A percentile compares a stretch with the other conserved stretches of the same genome.
phyloP scores from a whole-genome alignment of 2,113 vertebrate genomes.

The Struthio camelus region DNA sequence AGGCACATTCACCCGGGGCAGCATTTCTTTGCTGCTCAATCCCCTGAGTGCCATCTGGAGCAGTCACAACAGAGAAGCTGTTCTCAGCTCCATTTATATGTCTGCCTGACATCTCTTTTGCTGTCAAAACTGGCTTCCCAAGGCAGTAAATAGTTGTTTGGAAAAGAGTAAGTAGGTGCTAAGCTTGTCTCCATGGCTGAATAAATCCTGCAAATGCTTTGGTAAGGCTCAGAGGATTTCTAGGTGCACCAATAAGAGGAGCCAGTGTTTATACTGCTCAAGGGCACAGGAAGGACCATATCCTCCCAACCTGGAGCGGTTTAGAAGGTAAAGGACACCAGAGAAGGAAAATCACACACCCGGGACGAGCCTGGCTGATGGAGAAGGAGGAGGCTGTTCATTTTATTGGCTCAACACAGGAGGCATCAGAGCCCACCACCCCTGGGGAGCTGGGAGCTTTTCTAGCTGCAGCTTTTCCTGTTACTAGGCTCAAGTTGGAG shows the following conservation, averaged over 20 bases:
- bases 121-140: conserved; percentile 44
- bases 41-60: conserved; percentile 18
- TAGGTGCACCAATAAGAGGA: not conserved
- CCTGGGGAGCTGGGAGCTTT: not conserved
- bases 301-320: not conserved
- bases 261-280: not conserved
- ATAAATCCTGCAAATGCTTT: conserved; percentile 6
- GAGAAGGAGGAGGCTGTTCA: not conserved
- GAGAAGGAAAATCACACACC: not conserved
- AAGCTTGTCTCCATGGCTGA: not conserved
- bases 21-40: not conserved
- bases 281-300: not conserved
- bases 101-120: conserved; percentile 46
- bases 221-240: not conserved
- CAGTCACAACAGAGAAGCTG: conserved; percentile 17
- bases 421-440: rapidly evolving
- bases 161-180: conserved; percentile 55
- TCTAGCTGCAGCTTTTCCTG: not conserved
- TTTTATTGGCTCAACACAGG: not conserved
- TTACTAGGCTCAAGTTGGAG: not conserved
- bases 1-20: rapidly evolving
- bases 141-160: conserved; percentile 53
- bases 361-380: not conserved
- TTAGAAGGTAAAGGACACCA: not conserved
- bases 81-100: conserved; percentile 1